phyloP scores from a whole-genome alignment of 35 echinoderm and acorn worm species.

The Apostichopus parvimensis region DNA sequence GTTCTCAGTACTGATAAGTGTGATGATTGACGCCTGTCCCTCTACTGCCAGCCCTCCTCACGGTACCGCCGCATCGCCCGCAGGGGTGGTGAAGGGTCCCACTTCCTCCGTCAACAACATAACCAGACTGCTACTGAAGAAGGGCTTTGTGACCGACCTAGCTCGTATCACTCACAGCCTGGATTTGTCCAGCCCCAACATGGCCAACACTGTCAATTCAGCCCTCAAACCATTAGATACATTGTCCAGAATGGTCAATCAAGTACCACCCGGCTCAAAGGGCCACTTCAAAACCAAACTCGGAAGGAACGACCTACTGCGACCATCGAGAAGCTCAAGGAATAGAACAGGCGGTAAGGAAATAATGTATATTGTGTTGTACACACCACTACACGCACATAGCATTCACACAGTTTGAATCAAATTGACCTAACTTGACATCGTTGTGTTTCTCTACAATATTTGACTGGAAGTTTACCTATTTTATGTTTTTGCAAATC shows the following conservation, averaged over 20 bases:
- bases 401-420: too few species aligned
- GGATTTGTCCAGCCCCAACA: slow-evolving; percentile 94
- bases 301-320: slow-evolving; percentile 33
- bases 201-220: slow-evolving; percentile 92
- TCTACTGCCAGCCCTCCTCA: slow-evolving; percentile 48
- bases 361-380: too few species aligned
- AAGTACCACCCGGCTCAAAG: slow-evolving; percentile 63
- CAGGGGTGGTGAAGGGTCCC: slow-evolving; percentile 47
- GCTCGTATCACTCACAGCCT: slow-evolving; percentile 86
- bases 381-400: too few species aligned
- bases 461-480: too few species aligned
- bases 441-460: too few species aligned
- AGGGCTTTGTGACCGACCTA: slow-evolving; percentile 85
- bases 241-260: slow-evolving; percentile 92
- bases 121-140: slow-evolving; percentile 77
- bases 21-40: slow-evolving; percentile 98
- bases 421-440: too few species aligned
- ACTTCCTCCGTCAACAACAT: slow-evolving; percentile 88
- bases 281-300: slow-evolving; percentile 15
- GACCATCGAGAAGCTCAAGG: slow-evolving; percentile 5
- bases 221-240: slow-evolving; percentile 97
- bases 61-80: slow-evolving; percentile 39
- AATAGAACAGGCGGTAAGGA: slow-evolving; percentile 27
- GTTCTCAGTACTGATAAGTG: slow-evolving; percentile 75
- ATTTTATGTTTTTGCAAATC: too few species aligned